A percentile compares a stretch with the other conserved stretches of the same genome.
These are phyloP conservation scores for Ivindomyrus marchei DNA, from an alignment of 2,113 vertebrate species.

Conservation along the genomic window DNA sequence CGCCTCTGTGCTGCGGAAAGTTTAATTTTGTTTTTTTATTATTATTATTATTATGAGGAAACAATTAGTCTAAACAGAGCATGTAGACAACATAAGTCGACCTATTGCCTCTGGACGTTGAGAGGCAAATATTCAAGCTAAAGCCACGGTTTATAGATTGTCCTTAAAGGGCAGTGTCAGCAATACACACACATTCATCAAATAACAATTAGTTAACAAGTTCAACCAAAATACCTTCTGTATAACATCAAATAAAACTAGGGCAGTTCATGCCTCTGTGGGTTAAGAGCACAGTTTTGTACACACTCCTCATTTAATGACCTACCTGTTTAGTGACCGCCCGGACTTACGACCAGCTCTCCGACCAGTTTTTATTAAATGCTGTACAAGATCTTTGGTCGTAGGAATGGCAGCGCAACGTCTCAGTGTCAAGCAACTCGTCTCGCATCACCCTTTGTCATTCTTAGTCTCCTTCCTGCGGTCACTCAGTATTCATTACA, in stretches of 20 bases:
- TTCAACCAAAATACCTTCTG: neutral
- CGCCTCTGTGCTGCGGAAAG: neutral
- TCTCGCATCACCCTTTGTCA: too few species aligned
- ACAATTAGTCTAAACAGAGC: conserved; percentile 2
- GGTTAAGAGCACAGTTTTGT: neutral
- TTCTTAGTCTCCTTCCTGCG: too few species aligned
- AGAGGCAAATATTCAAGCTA: neutral
- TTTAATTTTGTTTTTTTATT: neutral
- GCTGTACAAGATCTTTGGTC: too few species aligned
- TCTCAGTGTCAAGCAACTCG: too few species aligned
- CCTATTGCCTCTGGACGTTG: neutral
- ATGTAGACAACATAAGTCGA: neutral
- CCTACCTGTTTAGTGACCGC: too few species aligned
- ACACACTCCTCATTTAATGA: too few species aligned
- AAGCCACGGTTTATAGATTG: neutral
- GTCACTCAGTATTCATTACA: too few species aligned
- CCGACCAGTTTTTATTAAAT: too few species aligned
- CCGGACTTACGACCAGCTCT: too few species aligned
- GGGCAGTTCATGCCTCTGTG: neutral
- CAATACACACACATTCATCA: neutral
- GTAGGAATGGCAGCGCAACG: too few species aligned
- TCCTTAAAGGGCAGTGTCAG: neutral
- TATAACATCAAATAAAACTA: neutral
- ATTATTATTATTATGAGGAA: neutral
- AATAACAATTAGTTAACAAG: neutral